These are phyloP conservation scores for Henicopernis longicauda DNA, from an alignment of 2,113 vertebrate genomes.

Conservation along the genomic window DNA sequence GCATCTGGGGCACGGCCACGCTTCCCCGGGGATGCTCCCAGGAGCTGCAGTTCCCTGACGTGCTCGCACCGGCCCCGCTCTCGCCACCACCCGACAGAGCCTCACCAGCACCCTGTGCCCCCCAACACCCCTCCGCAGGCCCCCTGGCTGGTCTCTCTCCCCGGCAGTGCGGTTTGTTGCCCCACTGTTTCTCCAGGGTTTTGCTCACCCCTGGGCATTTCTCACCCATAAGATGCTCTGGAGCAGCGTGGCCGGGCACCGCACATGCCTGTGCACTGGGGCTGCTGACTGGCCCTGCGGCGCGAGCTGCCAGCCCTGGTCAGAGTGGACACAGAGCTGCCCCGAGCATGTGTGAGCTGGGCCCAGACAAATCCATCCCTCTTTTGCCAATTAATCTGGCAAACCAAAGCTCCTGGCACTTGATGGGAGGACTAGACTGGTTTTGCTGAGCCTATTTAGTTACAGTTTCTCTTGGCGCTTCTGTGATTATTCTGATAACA, in stretches of 20 bases:
- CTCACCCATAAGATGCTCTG: neutral
- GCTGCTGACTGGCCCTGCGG: no score
- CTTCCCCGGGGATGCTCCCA: neutral
- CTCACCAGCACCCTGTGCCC: neutral
- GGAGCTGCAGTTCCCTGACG: neutral
- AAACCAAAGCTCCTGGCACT: neutral
- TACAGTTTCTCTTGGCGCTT: neutral
- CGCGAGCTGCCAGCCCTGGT: rapidly evolving
- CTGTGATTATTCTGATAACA: no score
- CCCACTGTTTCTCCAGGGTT: neutral
- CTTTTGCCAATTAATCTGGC: neutral
- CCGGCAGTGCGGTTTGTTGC: rapidly evolving
- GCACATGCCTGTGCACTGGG: rapidly evolving
- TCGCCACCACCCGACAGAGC: neutral
- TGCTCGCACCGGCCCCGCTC: rapidly evolving
- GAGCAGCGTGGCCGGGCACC: rapidly evolving
- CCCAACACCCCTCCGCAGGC: neutral
- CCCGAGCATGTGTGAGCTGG: rapidly evolving
- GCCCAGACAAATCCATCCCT: neutral
- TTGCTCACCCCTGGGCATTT: neutral
- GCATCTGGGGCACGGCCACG: rapidly evolving
- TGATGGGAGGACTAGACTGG: no score
- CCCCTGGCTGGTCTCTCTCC: neutral
- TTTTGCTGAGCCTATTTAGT: neutral
- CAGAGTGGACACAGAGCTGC: no score